Percentiles rank a stretch among this genome's conserved stretches.
Conservation (phyloP, 2,113 vertebrate genomes). For the Oryzias woworae region DNA sequence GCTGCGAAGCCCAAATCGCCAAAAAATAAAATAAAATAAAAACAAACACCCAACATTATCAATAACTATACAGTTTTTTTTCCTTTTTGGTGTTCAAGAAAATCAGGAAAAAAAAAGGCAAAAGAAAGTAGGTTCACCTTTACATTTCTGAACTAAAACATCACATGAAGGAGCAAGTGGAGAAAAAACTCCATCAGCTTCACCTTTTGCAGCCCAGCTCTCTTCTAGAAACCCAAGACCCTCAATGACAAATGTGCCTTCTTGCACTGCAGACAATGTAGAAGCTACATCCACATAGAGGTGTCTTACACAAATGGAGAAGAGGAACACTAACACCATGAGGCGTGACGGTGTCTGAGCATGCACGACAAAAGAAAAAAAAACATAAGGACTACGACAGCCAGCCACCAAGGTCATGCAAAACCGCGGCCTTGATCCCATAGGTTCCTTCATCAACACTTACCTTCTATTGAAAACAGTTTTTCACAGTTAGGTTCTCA, state of each 20-base stretch:
- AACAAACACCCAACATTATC: background rate
- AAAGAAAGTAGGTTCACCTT: too few species aligned
- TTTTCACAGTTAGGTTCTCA: constrained; percentile 81
- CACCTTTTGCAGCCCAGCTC: too few species aligned
- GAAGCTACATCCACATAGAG: constrained; percentile 3
- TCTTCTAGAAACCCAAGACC: constrained; percentile 15
- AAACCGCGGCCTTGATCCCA: constrained; percentile 22
- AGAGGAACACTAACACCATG: constrained; percentile 17
- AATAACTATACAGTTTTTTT: too few species aligned
- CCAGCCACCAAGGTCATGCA: constrained; percentile 54
- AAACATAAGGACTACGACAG: constrained; percentile 22
- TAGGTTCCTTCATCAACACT: constrained; percentile 52
- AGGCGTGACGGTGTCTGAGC: constrained; percentile 11
- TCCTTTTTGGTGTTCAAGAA: too few species aligned
- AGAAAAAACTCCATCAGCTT: too few species aligned
- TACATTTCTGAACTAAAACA: too few species aligned
- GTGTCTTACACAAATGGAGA: background rate
- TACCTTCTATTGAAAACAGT: constrained; percentile 88
- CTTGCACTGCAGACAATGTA: constrained; percentile 13
- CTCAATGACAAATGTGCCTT: constrained; percentile 20
- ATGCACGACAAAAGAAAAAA: constrained; percentile 32
- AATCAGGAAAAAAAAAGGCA: too few species aligned
- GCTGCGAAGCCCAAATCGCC: constrained; percentile 68
- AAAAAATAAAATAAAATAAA: background rate
- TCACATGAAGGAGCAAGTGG: too few species aligned